A percentile compares a stretch with the other conserved stretches of the same genome.
Conservation (phyloP, 2,888 invertebrate species). For the Allacma fusca region DNA sequence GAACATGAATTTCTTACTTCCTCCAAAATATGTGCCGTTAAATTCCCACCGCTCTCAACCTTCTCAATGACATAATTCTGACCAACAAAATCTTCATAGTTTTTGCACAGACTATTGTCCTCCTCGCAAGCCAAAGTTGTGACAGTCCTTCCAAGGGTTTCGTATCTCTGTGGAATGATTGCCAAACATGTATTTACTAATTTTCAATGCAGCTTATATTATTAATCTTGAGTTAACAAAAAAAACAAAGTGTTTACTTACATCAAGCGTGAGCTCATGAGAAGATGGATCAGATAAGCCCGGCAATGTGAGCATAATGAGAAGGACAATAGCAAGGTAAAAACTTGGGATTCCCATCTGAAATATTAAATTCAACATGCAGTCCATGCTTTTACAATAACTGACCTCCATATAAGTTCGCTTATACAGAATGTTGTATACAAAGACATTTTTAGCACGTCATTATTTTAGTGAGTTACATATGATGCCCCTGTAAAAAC, state of each 20-base stretch:
- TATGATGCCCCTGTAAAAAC: no score
- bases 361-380: constrained; percentile 66
- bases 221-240: no score
- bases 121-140: constrained; percentile 56
- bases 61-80: constrained; percentile 48
- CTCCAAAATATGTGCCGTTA: constrained; percentile 53
- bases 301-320: constrained; percentile 69
- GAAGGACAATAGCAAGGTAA: constrained; percentile 71
- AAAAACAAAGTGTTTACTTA: no score
- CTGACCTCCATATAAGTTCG: no score
- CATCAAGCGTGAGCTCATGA: constrained; percentile 68
- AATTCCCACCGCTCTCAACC: constrained; percentile 50
- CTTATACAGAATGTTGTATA: no score
- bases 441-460: no score
- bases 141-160: constrained; percentile 55
- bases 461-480: no score
- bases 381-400: no score
- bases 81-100: constrained; percentile 51
- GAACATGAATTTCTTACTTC: constrained; percentile 43
- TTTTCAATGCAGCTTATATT: no score
- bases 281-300: constrained; percentile 68
- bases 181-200: no score
- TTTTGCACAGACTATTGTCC: constrained; percentile 48
- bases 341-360: constrained; percentile 76
- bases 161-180: constrained; percentile 51